Conservation (phyloP, 1,140 invertebrate genomes). For the Musca domestica region DNA sequence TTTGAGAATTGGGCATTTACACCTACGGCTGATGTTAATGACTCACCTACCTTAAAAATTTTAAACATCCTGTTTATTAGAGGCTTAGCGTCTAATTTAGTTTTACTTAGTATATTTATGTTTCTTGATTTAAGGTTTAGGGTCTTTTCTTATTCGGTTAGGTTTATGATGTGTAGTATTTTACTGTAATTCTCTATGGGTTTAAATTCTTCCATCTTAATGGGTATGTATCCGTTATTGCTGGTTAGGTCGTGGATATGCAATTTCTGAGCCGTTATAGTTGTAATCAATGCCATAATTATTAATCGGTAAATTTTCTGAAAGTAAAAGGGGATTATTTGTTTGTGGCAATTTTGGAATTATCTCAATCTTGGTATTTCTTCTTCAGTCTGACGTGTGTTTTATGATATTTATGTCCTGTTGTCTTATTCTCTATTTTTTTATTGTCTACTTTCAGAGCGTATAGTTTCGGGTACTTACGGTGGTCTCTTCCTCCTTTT, state of each 20-base stretch:
- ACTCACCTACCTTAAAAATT: no score
- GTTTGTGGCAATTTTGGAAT: not conserved
- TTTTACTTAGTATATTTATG: not conserved
- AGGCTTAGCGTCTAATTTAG: not conserved
- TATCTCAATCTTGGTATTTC: constrained; percentile 9
- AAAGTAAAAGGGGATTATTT: not conserved
- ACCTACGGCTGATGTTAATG: no score
- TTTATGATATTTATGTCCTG: not conserved
- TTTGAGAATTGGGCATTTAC: no score
- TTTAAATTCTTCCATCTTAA: not conserved
- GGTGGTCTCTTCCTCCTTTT: no score
- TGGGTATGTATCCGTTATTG: constrained; percentile 12
- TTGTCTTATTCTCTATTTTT: not conserved
- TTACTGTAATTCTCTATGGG: not conserved
- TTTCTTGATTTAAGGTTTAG: not conserved
- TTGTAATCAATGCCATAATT: not conserved
- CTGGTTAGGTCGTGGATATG: not conserved
- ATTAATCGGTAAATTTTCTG: not conserved
- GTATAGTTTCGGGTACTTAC: no score
- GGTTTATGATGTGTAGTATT: constrained; percentile 12
- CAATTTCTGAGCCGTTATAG: not conserved
- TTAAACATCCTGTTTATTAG: not conserved
- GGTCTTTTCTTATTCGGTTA: not conserved
- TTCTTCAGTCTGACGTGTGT: not conserved
- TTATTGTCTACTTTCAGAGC: not conserved